phyloP scores from a whole-genome alignment of 2,797 vertebrate genomes.

The Acanthurus tractus region DNA sequence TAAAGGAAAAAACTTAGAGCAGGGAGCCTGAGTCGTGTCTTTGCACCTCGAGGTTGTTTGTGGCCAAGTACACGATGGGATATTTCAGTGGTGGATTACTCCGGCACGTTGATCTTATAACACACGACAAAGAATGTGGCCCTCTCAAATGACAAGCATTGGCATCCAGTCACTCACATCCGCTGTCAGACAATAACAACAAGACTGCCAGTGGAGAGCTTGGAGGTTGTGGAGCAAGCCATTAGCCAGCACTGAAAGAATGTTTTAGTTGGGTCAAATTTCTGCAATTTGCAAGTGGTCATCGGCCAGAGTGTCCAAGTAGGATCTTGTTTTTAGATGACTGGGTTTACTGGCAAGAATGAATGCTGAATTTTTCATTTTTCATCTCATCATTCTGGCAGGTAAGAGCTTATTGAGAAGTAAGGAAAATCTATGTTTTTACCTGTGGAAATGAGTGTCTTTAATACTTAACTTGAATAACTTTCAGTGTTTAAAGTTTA shows the following conservation, averaged over 20 bases:
- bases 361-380: conserved; percentile 50
- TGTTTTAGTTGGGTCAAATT: conserved; percentile 60
- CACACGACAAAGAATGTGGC: conserved; percentile 66
- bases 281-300: conserved; percentile 51
- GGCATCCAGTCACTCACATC: conserved; percentile 67
- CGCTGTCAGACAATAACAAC: conserved; percentile 68
- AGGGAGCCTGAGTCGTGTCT: conserved; percentile 14
- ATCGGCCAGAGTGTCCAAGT: conserved; percentile 24
- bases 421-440: background rate
- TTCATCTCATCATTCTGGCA: conserved; percentile 65
- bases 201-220: conserved; percentile 39
- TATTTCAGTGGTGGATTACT: conserved; percentile 77
- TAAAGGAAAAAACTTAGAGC: background rate
- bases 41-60: conserved; percentile 40
- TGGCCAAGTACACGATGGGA: conserved; percentile 57
- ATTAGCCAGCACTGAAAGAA: conserved; percentile 55
- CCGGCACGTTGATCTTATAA: conserved; percentile 73
- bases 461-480: background rate
- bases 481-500: background rate
- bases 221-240: conserved; percentile 37
- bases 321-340: conserved; percentile 45
- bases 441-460: background rate
- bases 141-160: conserved; percentile 75
- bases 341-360: conserved; percentile 59
- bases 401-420: conserved; percentile 68